Conservation (phyloP, 2,113 vertebrate species). For the Bambusicola thoracicus region DNA sequence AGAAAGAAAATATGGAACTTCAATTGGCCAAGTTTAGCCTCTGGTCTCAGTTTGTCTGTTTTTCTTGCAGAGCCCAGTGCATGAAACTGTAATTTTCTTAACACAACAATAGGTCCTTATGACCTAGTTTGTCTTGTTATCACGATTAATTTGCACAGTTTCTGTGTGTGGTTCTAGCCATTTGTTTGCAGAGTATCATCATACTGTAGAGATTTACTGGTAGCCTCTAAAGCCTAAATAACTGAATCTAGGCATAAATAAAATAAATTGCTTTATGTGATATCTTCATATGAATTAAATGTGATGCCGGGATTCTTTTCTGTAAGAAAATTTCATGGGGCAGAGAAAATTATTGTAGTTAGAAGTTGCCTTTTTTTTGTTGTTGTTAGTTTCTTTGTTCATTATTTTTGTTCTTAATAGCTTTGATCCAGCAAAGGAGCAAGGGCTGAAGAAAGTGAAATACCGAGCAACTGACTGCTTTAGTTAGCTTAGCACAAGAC, state of each 20-base stretch:
- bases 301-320: neutral
- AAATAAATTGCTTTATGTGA: neutral
- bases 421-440: neutral
- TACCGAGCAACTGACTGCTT: neutral
- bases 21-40: neutral
- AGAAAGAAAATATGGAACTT: fast-evolving
- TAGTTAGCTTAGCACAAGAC: neutral
- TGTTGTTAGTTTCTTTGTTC: neutral
- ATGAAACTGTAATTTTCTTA: neutral
- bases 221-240: neutral
- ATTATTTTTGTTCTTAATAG: neutral
- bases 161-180: neutral
- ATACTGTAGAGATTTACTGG: neutral
- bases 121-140: neutral
- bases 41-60: neutral
- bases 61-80: neutral
- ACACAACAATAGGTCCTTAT: neutral
- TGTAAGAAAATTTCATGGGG: neutral
- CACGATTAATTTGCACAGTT: neutral
- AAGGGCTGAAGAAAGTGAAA: neutral
- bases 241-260: neutral
- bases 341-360: neutral
- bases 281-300: neutral
- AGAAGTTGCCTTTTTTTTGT: neutral
- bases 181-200: neutral